phyloP scores from a whole-genome alignment of 2,888 invertebrate species.

The Syritta pipiens region DNA sequence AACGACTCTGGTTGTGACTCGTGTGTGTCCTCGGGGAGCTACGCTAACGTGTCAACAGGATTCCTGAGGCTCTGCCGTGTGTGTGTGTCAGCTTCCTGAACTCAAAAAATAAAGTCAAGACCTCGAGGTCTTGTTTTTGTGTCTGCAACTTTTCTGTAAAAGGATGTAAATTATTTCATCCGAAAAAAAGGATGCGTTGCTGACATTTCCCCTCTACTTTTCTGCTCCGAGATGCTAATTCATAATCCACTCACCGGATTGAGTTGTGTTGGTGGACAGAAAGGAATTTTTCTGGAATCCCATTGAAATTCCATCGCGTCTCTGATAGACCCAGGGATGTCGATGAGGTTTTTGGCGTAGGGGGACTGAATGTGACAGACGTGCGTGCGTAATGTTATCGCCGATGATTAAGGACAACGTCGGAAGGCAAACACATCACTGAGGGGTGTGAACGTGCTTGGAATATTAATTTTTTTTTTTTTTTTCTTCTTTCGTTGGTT shows the following conservation, averaged over 20 bases:
- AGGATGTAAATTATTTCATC: conserved; percentile 22
- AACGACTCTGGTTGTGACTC: conserved; percentile 45
- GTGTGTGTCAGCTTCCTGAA: conserved; percentile 10
- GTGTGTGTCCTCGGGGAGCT: conserved; percentile 40
- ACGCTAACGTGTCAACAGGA: conserved; percentile 53
- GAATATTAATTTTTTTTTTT: background rate
- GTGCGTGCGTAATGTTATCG: background rate
- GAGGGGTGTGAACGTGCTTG: background rate
- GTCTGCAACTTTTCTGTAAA: background rate
- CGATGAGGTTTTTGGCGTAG: no score
- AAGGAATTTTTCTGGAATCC: background rate
- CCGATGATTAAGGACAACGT: background rate
- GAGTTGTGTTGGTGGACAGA: background rate
- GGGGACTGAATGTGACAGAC: no score
- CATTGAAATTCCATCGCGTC: background rate
- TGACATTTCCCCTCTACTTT: conserved; percentile 8
- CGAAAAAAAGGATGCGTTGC: no score
- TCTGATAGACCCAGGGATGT: background rate
- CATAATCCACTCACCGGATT: conserved; percentile 25
- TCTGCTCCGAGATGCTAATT: conserved; percentile 14
- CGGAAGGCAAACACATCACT: background rate
- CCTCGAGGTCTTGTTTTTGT: conserved; percentile 17
- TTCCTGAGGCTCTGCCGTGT: conserved; percentile 26
- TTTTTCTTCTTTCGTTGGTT: no score
- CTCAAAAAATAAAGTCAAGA: conserved; percentile 40